These are phyloP conservation scores for Dermochelys coriacea DNA, from an alignment of 2,797 vertebrate species.

Conservation along the genomic window DNA sequence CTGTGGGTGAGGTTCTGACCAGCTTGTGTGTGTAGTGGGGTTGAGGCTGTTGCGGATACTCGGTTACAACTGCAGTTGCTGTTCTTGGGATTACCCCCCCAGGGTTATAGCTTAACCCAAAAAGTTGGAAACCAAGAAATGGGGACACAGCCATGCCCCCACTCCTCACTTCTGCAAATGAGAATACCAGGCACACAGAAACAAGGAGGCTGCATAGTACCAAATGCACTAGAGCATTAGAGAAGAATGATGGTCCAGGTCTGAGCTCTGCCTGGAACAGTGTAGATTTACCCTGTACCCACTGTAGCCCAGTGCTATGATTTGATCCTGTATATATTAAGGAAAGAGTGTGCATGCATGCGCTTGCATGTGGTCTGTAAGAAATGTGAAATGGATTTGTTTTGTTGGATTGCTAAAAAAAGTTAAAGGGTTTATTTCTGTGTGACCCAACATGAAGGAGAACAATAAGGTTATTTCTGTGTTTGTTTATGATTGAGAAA, in stretches of 20 bases:
- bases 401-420: not conserved
- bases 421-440: not conserved
- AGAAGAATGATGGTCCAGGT: not conserved
- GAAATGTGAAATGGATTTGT: not conserved
- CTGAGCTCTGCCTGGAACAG: not conserved
- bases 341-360: not conserved
- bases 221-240: fast-evolving
- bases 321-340: not conserved
- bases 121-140: not conserved
- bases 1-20: not conserved
- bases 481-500: not conserved
- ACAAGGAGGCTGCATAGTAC: fast-evolving
- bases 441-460: not conserved
- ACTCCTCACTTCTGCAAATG: not conserved
- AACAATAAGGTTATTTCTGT: not conserved
- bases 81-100: not conserved
- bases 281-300: not conserved
- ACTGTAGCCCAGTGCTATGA: not conserved
- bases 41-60: not conserved
- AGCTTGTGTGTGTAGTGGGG: not conserved
- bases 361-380: not conserved
- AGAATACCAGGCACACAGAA: fast-evolving
- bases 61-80: not conserved
- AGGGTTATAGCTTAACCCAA: not conserved
- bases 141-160: not conserved